phyloP scores from a whole-genome alignment of 2,113 vertebrate species.

The Leucopsar rothschildi region DNA sequence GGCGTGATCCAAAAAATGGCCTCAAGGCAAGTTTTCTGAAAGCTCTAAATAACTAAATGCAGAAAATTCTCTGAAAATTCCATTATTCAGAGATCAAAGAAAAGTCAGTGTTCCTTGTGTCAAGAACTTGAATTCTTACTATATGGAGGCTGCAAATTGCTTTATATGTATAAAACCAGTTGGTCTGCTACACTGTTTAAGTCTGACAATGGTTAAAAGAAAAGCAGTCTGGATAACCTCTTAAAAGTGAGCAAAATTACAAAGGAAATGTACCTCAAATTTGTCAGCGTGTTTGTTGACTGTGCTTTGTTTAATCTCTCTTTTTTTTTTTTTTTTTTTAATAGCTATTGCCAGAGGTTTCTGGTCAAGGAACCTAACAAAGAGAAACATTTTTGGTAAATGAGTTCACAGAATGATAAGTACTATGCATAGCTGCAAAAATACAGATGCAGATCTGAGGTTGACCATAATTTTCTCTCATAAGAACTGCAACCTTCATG shows the following conservation, averaged over 20 bases:
- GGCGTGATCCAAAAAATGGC: neutral
- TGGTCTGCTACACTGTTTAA: neutral
- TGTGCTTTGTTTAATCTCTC: neutral
- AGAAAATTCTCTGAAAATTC: conserved; percentile 31
- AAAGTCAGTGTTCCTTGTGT: neutral
- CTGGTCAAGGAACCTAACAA: neutral
- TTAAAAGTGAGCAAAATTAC: neutral
- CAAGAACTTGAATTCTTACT: neutral
- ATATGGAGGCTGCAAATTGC: neutral
- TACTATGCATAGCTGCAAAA: neutral
- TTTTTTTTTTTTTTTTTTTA: neutral
- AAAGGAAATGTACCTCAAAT: neutral
- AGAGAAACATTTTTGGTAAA: neutral
- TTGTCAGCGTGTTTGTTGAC: neutral
- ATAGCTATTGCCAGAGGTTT: neutral
- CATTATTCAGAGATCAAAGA: conserved; percentile 24
- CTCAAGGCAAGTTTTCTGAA: conserved; percentile 14
- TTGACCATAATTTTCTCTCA: neutral
- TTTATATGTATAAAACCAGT: neutral
- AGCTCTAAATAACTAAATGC: conserved; percentile 4
- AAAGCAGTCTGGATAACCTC: neutral
- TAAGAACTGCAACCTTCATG: neutral
- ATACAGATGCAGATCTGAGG: neutral
- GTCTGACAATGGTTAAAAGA: neutral
- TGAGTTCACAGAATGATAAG: neutral